Percentiles rank a stretch among this genome's conserved stretches.
phyloP scores from a whole-genome alignment of 2,113 vertebrate species.

The Philantomba maxwellii region DNA sequence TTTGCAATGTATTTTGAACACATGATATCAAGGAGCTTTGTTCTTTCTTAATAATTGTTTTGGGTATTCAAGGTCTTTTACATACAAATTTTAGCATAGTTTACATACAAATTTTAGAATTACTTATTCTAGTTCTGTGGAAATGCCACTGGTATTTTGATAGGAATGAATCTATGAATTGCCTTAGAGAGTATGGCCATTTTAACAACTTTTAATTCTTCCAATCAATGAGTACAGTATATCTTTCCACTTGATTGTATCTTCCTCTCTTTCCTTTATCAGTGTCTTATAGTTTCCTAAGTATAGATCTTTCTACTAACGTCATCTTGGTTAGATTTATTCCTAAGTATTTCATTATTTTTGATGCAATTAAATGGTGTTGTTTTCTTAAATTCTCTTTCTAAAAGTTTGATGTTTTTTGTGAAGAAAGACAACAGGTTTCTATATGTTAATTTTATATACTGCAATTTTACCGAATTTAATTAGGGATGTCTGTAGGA shows the following conservation, averaged over 20 bases:
- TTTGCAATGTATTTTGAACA: not conserved
- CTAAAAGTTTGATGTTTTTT: not conserved
- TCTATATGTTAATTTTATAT: not conserved
- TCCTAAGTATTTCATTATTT: not conserved
- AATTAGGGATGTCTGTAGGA: not conserved
- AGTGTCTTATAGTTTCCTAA: not conserved
- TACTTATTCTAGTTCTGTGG: not conserved
- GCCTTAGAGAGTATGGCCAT: not conserved
- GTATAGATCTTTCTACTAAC: not conserved
- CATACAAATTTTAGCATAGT: not conserved
- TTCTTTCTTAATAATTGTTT: not conserved
- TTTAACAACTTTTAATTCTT: not conserved
- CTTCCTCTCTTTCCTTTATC: not conserved
- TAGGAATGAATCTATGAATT: not conserved
- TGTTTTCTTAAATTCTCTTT: not conserved
- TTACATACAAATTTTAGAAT: not conserved
- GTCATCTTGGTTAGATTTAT: not conserved
- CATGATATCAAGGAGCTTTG: not conserved
- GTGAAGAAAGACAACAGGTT: not conserved
- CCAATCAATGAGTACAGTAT: not conserved
- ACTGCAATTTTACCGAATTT: not conserved
- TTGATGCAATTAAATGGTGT: not conserved
- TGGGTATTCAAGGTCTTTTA: not conserved
- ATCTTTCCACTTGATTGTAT: not conserved
- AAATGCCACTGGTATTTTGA: not conserved